A percentile compares a stretch with the other conserved stretches of the same genome.
These are phyloP conservation scores for Acromyrmex charruanus DNA, from an alignment of 1,140 invertebrate species.

Conservation along the genomic window DNA sequence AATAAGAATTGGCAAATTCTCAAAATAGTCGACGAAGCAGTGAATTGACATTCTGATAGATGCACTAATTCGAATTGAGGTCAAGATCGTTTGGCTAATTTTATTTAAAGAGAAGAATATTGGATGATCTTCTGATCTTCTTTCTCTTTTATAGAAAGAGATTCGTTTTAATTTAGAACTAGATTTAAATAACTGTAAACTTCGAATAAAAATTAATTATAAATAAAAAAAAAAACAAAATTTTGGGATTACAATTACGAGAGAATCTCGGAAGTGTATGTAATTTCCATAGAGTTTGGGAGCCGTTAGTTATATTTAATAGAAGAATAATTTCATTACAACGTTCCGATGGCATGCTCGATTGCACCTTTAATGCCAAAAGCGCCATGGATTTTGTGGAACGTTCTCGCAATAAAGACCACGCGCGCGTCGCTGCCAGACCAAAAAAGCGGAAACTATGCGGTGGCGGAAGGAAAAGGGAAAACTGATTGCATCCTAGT, in stretches of 20 bases:
- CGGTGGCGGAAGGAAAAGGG: not conserved
- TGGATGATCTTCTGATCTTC: too few relatives aligned
- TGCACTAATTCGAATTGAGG: not conserved
- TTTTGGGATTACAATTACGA: not conserved
- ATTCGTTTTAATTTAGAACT: not conserved
- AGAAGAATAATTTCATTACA: slow-evolving; percentile 38
- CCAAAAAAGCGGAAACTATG: slow-evolving; percentile 23
- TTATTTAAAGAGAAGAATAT: not conserved
- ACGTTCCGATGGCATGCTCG: not conserved
- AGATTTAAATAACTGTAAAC: not conserved
- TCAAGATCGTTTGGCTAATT: not conserved
- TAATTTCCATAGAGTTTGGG: not conserved
- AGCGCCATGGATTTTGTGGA: slow-evolving; percentile 27
- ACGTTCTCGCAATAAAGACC: slow-evolving; percentile 35
- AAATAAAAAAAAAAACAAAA: not conserved
- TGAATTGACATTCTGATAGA: not conserved
- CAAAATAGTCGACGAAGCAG: not conserved
- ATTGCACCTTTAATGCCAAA: slow-evolving; percentile 17
- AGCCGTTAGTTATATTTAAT: not conserved
- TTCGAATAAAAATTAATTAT: not conserved
- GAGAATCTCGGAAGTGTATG: not conserved
- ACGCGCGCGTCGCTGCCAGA: not conserved
- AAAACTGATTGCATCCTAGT: slow-evolving; percentile 32
- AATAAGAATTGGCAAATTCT: slow-evolving; percentile 10
- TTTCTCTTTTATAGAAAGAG: not conserved